These are phyloP conservation scores for Mya arenaria DNA, from an alignment of 1,140 invertebrate species.

Conservation along the genomic window DNA sequence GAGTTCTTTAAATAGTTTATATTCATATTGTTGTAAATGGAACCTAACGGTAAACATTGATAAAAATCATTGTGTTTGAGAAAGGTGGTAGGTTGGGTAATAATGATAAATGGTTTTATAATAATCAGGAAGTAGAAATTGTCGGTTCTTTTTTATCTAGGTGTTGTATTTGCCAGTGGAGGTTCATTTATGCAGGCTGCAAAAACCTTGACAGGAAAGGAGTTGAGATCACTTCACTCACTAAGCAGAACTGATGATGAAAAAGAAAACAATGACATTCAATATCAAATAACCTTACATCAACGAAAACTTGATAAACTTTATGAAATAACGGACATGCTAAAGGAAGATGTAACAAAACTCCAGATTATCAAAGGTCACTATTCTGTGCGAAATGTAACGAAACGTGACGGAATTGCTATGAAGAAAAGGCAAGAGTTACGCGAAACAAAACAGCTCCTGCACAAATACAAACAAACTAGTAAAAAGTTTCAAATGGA, in stretches of 20 bases:
- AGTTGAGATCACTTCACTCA: no score
- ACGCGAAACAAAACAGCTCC: constrained; percentile 7
- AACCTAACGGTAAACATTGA: no score
- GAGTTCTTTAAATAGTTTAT: no score
- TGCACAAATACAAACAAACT: background rate
- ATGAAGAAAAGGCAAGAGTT: constrained; percentile 27
- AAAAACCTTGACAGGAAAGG: no score
- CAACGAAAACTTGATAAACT: background rate
- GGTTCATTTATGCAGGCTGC: no score
- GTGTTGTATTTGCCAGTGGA: no score
- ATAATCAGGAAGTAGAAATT: no score
- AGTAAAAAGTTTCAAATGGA: background rate
- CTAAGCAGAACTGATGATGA: background rate
- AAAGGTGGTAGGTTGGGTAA: no score
- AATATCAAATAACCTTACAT: background rate
- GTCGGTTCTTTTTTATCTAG: no score
- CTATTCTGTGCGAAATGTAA: constrained; percentile 50
- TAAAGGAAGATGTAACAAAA: background rate
- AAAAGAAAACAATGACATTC: background rate
- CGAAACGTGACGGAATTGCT: constrained; percentile 27
- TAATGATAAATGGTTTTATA: no score
- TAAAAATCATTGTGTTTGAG: no score
- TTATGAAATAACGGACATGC: background rate
- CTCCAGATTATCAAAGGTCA: constrained; percentile 1
- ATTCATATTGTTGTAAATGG: no score